Base-by-base conservation (phyloP, 2,113 vertebrate species). In the Mormyrus iriodes region DNA sequence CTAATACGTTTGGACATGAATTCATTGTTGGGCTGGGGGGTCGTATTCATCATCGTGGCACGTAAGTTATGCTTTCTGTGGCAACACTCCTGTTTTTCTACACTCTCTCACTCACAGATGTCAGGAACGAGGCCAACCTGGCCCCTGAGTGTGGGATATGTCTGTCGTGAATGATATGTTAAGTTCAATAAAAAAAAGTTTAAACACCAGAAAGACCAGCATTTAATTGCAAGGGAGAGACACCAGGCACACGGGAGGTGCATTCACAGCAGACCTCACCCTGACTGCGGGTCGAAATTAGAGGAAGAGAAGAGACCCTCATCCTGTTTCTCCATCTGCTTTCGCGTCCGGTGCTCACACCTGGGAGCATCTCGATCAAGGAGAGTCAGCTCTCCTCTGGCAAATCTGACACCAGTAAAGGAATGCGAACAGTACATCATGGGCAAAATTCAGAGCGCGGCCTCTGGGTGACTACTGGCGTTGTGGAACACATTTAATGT, bases 101-200 rank as follows among this genome's bases (percentile, higher is more conserved):
- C 17, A 9, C 31, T 39, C 35, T 76, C 15, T 39, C 27, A 39
- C 51, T 35, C 31, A 19, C 51, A 7, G 24, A 55, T 55, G 85
- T 86, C 31, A 31, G 24, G 31, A 53, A 55, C 12, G 31, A 8
- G 51, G 51, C 48, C 49, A 53, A 5, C 31, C 51, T 55, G 89
- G 58, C 73, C 48, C 19, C 88, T 55, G 52, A 52, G 8, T 90
- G 76, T 91, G 76, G 84, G 91, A 86, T 87, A 83, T 88, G 55
- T 90, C 89, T 90, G 87, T 92, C 76, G 46, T 53, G 48, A 79
- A 49, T 3, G 19, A 44, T 53, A 44, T 83, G 48, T 79, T 46
- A 7, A 39, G 85, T 39, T n/a, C 17, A 17, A 24, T 15, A 9
- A 39, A 48, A 35, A 53, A 65, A 31, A 35, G 12, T 49, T 88